phyloP scores from a whole-genome alignment of 2,113 vertebrate species.

The Odontesthes bonariensis region DNA sequence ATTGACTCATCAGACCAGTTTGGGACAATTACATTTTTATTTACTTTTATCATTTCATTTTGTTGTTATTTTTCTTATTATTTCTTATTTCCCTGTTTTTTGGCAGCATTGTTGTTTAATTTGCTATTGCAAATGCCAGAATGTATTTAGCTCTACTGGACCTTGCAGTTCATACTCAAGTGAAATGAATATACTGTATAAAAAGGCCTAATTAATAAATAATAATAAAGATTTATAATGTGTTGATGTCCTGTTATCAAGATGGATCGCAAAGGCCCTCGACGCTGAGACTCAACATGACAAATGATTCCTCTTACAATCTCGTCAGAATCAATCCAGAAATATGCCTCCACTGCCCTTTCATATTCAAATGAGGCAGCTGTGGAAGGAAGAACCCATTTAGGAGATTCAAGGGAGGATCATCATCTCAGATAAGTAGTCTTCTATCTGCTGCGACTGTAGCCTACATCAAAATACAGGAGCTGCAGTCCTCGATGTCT shows the following conservation, averaged over 20 bases:
- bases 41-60: too few relatives aligned
- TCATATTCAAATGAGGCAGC: conserved; percentile 64
- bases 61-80: not conserved
- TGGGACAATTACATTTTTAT: too few relatives aligned
- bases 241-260: conserved; percentile 28
- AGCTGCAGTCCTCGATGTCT: not conserved
- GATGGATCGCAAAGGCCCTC: conserved; percentile 11
- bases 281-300: conserved; percentile 31
- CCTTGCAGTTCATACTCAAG: conserved; percentile 11
- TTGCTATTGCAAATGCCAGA: too few relatives aligned
- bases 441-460: not conserved
- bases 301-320: conserved; percentile 41
- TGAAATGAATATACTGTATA: conserved; percentile 27
- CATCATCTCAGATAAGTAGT: conserved; percentile 9
- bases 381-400: conserved; percentile 9
- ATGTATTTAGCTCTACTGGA: not conserved
- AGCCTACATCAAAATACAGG: not conserved
- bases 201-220: conserved; percentile 36
- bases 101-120: not conserved
- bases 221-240: conserved; percentile 49
- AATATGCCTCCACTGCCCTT: conserved; percentile 50
- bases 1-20: too few relatives aligned
- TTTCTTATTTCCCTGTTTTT: not conserved
- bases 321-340: conserved; percentile 61
- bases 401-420: conserved; percentile 19